Base-by-base conservation (phyloP, 2,113 vertebrate species). In the Aspidoscelis tigris region DNA sequence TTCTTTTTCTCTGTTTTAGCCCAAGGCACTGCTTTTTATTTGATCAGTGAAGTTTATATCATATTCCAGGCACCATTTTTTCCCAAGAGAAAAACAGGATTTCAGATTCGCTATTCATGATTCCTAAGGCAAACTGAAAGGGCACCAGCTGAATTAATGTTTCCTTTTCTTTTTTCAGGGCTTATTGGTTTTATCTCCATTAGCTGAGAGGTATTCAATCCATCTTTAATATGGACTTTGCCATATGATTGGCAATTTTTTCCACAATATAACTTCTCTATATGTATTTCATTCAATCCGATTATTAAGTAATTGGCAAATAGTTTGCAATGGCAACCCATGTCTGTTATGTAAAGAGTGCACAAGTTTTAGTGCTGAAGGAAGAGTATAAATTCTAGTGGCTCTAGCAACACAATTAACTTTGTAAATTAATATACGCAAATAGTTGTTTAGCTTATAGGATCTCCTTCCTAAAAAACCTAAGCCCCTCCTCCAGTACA, bases 1-100 rank as follows among this genome's bases (percentile, higher is more conserved):
- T 94, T 95, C 91, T 93, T 95, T 93, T 89, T 90, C 74, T 94
- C 90, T 94, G 94, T 93, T 94, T 94, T 95, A 95, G 95, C 96
- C 95, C 70, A 85, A 78, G 79, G 95, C 93, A 89, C 80, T 86
- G 69, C 86, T 94, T 94, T 96, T 96, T 96, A 96, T 96, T 97
- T 96, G 94, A 96, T 97, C 95, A 95, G 93, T 93, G 91, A 92
- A 95, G 93, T 96, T 95, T 95, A 96, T 95, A 96, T 95, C 91
- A 95, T 93, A 96, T 95, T 96, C 93, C 71, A 91, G 93, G 87
- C 94, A 95, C 89, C 92, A 90, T 84, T 91, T 94, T 92, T 95
- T 94, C 95, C 93, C 95, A 89, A 89, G 95, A 96, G 94, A 90
- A 92, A 96, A 96, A 88, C 87, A 92, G 86, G 87, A 92, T 95